Conservation (phyloP, 2,888 invertebrate genomes). For the Schizaphis graminum region DNA sequence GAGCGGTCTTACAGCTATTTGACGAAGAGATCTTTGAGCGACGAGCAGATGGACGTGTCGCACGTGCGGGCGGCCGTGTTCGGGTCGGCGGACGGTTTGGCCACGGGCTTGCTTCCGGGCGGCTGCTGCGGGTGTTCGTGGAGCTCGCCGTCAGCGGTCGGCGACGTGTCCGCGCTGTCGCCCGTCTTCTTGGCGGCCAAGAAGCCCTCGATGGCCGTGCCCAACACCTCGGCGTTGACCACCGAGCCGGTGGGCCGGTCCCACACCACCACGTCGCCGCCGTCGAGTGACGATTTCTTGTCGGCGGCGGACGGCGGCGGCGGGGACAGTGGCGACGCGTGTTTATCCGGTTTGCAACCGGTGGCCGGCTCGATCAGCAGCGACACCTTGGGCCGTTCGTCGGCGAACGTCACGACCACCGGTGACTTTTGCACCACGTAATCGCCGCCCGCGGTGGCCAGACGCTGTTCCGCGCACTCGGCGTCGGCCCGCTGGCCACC, state of each 20-base stretch:
- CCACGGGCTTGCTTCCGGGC: conserved; percentile 70
- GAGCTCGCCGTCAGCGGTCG: conserved; percentile 47
- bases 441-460: conserved; percentile 8
- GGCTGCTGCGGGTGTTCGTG: conserved; percentile 37
- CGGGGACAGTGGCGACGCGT: background rate
- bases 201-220: conserved; percentile 88
- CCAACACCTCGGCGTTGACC: conserved; percentile 84
- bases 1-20: conserved; percentile 75
- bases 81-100: conserved; percentile 75
- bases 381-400: conserved; percentile 62
- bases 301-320: conserved; percentile 82
- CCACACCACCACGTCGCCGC: conserved; percentile 77
- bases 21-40: conserved; percentile 88
- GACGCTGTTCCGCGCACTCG: conserved; percentile 44
- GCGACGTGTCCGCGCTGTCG: conserved; percentile 56
- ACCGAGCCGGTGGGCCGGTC: conserved; percentile 83
- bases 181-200: conserved; percentile 75
- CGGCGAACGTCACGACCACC: conserved; percentile 59
- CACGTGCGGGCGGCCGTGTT: conserved; percentile 79
- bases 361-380: conserved; percentile 5
- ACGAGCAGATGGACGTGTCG: conserved; percentile 86
- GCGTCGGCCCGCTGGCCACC: background rate
- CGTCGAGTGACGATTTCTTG: conserved; percentile 73
- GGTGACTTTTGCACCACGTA: conserved; percentile 61
- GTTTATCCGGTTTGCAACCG: conserved; percentile 50